Evolutionary conservation across 1,140 invertebrate species (phyloP).

Genomic region (Megalopta genalis): DNA sequence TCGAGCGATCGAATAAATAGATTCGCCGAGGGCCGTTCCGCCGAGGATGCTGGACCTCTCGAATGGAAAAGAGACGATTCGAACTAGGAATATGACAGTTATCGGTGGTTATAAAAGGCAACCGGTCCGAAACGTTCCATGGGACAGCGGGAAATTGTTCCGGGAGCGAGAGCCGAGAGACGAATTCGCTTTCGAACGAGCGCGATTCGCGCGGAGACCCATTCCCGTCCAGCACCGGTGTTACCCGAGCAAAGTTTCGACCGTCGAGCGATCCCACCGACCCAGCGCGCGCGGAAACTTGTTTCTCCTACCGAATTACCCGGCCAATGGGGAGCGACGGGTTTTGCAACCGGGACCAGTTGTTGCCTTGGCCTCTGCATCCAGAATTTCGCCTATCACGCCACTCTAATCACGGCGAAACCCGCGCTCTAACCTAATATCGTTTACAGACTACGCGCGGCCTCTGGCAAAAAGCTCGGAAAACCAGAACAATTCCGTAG

Average conservation of each 20-base stretch:
- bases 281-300: slow-evolving; percentile 38
- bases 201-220: neutral
- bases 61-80: neutral
- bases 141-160: neutral
- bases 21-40: too few relatives aligned
- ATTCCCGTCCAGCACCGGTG: slow-evolving; percentile 14
- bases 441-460: too few relatives aligned
- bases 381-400: neutral
- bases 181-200: neutral
- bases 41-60: too few relatives aligned
- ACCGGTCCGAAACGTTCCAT: neutral
- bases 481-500: too few relatives aligned
- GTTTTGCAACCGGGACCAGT: neutral
- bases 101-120: neutral
- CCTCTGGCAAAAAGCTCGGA: too few relatives aligned
- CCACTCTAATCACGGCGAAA: too few relatives aligned
- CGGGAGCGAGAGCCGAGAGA: neutral
- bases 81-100: neutral
- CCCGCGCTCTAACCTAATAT: too few relatives aligned
- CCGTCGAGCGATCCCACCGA: slow-evolving; percentile 23
- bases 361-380: neutral
- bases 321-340: neutral
- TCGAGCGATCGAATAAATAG: too few relatives aligned
- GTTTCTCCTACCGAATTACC: slow-evolving; percentile 41
- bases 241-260: slow-evolving; percentile 21